Percentiles rank a stretch among this genome's conserved stretches.
These are phyloP conservation scores for Macheiramphus alcinus DNA, from an alignment of 2,113 vertebrate genomes.

Conservation along the genomic window DNA sequence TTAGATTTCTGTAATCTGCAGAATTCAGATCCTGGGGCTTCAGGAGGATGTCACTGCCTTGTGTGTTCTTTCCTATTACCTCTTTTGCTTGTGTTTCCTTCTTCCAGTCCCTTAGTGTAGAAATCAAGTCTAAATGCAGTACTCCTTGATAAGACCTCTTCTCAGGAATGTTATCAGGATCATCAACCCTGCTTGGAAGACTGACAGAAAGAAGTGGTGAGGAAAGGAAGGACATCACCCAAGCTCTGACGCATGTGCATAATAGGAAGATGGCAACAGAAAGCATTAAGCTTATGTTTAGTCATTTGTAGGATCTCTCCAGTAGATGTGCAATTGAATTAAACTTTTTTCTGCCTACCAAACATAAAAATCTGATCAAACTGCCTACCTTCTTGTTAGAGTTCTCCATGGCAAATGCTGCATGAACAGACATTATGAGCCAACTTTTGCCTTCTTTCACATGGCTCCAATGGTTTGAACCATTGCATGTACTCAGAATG, in stretches of 20 bases:
- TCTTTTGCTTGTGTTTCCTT: not conserved
- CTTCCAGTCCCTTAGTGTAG: not conserved
- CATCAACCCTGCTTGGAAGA: not conserved
- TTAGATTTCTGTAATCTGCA: not conserved
- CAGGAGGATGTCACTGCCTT: not conserved
- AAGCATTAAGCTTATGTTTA: not conserved
- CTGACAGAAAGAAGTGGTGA: not conserved
- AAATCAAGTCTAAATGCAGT: not conserved
- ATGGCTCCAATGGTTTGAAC: not conserved
- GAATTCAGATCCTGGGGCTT: not conserved
- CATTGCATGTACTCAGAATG: not conserved
- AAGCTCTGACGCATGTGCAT: accelerated
- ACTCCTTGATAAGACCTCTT: not conserved
- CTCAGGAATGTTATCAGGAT: not conserved
- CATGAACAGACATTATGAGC: not conserved
- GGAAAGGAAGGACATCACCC: no score
- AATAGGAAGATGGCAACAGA: not conserved
- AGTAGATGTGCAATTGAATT: not conserved
- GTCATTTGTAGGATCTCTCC: not conserved
- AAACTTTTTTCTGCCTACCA: not conserved
- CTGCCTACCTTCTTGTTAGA: not conserved
- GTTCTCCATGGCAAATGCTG: not conserved
- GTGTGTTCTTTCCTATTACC: not conserved
- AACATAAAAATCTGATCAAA: not conserved
- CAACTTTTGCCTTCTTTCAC: not conserved